Base-by-base conservation (phyloP, 2,113 vertebrate genomes). In the Daphoenositta chrysoptera region DNA sequence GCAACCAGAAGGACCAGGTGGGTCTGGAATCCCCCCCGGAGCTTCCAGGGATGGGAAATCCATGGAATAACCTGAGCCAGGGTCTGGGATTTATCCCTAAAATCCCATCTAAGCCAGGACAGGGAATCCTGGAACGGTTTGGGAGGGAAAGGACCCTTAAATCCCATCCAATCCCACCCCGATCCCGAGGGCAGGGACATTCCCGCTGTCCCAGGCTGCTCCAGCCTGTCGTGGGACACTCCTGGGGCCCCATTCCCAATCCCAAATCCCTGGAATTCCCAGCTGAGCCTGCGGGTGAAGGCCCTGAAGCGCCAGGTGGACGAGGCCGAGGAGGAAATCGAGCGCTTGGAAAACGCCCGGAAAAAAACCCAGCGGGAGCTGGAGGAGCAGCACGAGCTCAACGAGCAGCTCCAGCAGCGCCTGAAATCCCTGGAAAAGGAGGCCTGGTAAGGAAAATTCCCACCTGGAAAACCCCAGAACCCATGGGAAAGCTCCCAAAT, bases 251-350 rank as follows among this genome's bases (percentile, higher is more conserved):
- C n/a, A 3, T 26, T 58, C 57, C 57, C 57, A 37, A 60, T 9
- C 51, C 69, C 3, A 9, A 58, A 45, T 45, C 54, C 71, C 54
- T 7, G 81, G 71, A 44, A 54, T 30, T 1, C 5, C 1, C 96
- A 99, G 99, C 98, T 99, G 28, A 88, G 98, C 95, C 97, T 99
- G 83, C 97, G 97, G 60, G 99, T 99, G 95, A 99, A 99, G 96
- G 98, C 99, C 31, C 96, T 99, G 86, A 99, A 99, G 98, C 97
- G 99, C 39, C 99, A 99, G 92, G 98, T 99, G 93, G 99, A 99
- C 16, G 99, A 99, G 90, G 98, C 99, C 0, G 99, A 99, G 96
- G 99, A 99, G 4, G 99, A 99, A 96, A 98, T 99, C 7, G 99
- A 99, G 94, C 97, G 99, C 17, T 89, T 99, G 61, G 99, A 99